Conservation (phyloP, 2,113 vertebrate genomes). For the Beaufortia kweichowensis region DNA sequence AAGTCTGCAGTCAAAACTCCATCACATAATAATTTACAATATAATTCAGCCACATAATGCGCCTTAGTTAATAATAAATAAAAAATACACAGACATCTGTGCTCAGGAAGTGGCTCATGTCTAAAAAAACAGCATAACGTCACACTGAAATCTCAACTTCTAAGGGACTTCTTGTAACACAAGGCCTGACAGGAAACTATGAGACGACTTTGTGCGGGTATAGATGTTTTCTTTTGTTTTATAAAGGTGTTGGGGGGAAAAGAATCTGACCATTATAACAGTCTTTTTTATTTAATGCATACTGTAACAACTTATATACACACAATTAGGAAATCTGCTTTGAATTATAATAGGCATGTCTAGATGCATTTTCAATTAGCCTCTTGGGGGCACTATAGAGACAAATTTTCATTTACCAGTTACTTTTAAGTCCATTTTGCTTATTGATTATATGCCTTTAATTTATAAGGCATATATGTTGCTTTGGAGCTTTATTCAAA, state of each 20-base stretch:
- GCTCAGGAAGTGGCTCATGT: slow-evolving; percentile 16
- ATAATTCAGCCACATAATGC: too few species aligned
- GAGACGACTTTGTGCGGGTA: neutral
- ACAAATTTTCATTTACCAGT: neutral
- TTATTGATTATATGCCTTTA: neutral
- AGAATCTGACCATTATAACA: neutral
- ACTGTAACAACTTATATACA: neutral
- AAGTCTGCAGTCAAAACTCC: neutral
- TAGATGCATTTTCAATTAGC: neutral
- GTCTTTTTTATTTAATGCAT: too few species aligned
- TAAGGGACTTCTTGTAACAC: neutral
- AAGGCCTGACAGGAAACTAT: neutral
- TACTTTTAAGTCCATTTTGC: too few species aligned
- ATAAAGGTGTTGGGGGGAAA: neutral
- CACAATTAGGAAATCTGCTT: neutral
- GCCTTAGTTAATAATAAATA: too few species aligned
- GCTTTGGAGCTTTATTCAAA: neutral
- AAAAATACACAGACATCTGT: neutral
- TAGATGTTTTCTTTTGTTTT: neutral
- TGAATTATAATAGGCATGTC: neutral
- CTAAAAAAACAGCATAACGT: neutral
- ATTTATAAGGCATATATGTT: neutral
- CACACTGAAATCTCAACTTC: slow-evolving; percentile 4
- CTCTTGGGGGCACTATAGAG: neutral
- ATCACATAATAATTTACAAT: too few species aligned